These are phyloP conservation scores for Cataglyphis hispanica DNA, from an alignment of 1,140 invertebrate species.

Conservation along the genomic window DNA sequence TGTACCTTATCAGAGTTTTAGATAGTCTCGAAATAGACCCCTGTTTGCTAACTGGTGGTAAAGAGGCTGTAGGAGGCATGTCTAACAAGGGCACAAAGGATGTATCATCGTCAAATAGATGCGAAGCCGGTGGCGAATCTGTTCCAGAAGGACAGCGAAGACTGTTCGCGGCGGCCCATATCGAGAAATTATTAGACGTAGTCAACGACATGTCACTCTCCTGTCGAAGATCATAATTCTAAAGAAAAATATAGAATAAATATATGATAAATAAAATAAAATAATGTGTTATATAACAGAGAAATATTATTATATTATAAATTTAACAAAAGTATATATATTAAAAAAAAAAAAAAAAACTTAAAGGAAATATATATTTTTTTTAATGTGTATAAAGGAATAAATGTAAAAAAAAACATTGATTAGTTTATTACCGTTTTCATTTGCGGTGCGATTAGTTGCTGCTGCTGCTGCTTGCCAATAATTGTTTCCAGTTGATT, in stretches of 20 bases:
- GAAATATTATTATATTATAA: not conserved
- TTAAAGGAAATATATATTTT: no score
- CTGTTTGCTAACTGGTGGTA: slow-evolving; percentile 90
- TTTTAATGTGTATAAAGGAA: not conserved
- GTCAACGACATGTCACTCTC: slow-evolving; percentile 81
- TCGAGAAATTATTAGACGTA: slow-evolving; percentile 80
- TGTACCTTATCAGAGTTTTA: slow-evolving; percentile 84
- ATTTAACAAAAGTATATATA: not conserved
- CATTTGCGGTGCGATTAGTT: slow-evolving; percentile 76
- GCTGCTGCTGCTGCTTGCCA: slow-evolving; percentile 84
- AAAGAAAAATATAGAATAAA: slow-evolving; percentile 46
- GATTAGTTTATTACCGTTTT: slow-evolving; percentile 77
- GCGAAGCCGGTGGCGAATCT: slow-evolving; percentile 7
- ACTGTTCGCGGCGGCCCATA: slow-evolving; percentile 80
- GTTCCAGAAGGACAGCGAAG: slow-evolving; percentile 52
- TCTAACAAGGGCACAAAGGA: slow-evolving; percentile 67
- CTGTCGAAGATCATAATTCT: slow-evolving; percentile 83
- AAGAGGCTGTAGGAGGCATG: slow-evolving; percentile 87
- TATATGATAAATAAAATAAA: not conserved
- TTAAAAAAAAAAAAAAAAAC: not conserved
- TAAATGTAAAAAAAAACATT: not conserved
- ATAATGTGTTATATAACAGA: not conserved
- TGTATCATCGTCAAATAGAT: slow-evolving; percentile 90
- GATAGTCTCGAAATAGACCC: slow-evolving; percentile 93
- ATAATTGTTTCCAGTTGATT: slow-evolving; percentile 90